A percentile compares a stretch with the other conserved stretches of the same genome.
Conservation (phyloP, 2,797 vertebrate species). For the Oreochromis grahami region DNA sequence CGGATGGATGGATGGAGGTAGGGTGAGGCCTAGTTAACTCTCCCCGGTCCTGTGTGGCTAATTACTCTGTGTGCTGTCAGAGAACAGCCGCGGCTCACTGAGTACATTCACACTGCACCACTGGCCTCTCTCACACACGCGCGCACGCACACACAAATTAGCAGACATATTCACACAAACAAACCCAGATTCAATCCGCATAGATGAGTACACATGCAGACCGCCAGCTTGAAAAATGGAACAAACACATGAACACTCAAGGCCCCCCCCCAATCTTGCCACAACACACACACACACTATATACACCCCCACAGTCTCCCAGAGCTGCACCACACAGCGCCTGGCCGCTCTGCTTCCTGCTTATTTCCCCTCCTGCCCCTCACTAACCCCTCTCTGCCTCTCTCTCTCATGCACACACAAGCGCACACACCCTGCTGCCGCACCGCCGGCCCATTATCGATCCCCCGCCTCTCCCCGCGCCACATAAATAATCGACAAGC, state of each 20-base stretch:
- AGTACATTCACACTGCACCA: constrained; percentile 68
- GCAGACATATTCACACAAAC: constrained; percentile 64
- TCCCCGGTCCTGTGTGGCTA: constrained; percentile 77
- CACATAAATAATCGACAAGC: constrained; percentile 86
- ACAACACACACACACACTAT: constrained; percentile 9
- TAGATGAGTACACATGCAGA: constrained; percentile 49
- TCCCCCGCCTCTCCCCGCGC: constrained; percentile 81
- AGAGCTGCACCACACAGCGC: constrained; percentile 68
- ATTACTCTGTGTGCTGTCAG: constrained; percentile 75
- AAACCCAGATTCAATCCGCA: constrained; percentile 54
- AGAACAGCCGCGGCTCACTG: constrained; percentile 62
- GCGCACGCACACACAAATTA: constrained; percentile 27
- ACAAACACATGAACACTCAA: constrained; percentile 38
- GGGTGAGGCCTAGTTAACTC: constrained; percentile 73
- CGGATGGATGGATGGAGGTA: not conserved
- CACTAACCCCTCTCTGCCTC: constrained; percentile 39
- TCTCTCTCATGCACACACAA: constrained; percentile 8
- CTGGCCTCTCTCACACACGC: constrained; percentile 61
- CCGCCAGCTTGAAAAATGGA: constrained; percentile 53
- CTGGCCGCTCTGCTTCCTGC: constrained; percentile 70
- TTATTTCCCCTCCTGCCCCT: constrained; percentile 44
- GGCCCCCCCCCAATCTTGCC: not conserved
- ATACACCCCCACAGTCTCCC: constrained; percentile 58
- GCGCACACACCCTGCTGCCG: constrained; percentile 47
- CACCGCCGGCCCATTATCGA: constrained; percentile 79